Evolutionary conservation across 1,140 invertebrate species (phyloP).

Genomic region (Daktulosphaira vitifoliae): DNA sequence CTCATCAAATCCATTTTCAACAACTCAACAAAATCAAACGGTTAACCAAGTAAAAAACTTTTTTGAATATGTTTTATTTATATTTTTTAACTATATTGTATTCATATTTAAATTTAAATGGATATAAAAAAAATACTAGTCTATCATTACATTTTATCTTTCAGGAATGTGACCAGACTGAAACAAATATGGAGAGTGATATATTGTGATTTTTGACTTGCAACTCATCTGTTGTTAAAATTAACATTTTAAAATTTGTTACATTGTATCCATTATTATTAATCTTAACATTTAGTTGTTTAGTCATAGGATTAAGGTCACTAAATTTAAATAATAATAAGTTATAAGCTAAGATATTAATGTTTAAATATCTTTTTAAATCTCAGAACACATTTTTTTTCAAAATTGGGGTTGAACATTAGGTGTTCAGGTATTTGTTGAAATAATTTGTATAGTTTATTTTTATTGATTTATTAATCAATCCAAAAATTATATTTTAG

Average conservation of each 20-base stretch:
- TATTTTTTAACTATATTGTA: background rate
- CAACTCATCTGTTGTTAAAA: conserved; percentile 11
- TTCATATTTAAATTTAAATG: background rate
- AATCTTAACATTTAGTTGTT: background rate
- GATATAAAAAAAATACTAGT: too few relatives aligned
- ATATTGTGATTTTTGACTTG: conserved; percentile 24
- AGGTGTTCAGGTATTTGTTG: conserved; percentile 23
- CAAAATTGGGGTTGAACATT: conserved; percentile 6
- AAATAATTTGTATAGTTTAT: conserved; percentile 29
- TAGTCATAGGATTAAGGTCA: background rate
- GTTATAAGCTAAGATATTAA: background rate
- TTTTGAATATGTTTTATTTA: too few relatives aligned
- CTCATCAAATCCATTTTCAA: conserved; percentile 3
- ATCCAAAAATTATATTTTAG: too few relatives aligned
- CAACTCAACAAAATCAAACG: conserved; percentile 20
- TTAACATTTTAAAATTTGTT: conserved; percentile 28
- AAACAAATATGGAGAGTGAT: conserved; percentile 31
- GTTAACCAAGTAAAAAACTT: background rate
- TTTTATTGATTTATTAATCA: conserved; percentile 1
- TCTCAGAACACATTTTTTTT: background rate
- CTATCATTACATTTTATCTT: background rate
- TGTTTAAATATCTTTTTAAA: background rate
- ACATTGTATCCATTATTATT: conserved; percentile 15
- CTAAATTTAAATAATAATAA: background rate
- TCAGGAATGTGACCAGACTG: conserved; percentile 19